Percentiles rank a stretch among this genome's conserved stretches.
Evolutionary conservation across 2,797 vertebrate genomes (phyloP).

Genomic region (Manis javanica): DNA sequence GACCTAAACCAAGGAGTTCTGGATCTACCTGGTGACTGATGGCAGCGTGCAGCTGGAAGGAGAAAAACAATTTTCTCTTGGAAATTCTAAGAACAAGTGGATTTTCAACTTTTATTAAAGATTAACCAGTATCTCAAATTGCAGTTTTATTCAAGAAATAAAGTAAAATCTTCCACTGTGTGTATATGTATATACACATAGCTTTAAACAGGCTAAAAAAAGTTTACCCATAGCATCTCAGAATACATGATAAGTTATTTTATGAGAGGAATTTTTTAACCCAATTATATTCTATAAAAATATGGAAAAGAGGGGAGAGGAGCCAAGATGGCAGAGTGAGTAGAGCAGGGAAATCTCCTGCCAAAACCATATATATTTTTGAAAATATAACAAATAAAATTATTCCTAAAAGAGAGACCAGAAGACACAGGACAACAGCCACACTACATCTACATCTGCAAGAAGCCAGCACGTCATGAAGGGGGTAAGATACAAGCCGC

Average conservation of each 20-base stretch:
- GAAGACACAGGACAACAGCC: too few relatives aligned
- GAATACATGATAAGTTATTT: not conserved
- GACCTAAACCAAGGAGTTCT: constrained; percentile 94
- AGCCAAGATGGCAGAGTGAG: too few relatives aligned
- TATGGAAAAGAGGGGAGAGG: not conserved
- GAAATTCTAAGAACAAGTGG: not conserved
- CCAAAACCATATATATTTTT: too few relatives aligned
- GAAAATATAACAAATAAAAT: too few relatives aligned
- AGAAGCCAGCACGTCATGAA: too few relatives aligned
- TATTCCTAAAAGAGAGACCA: too few relatives aligned
- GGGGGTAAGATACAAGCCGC: too few relatives aligned
- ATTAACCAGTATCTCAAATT: not conserved
- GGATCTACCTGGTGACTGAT: constrained; percentile 98
- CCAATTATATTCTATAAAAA: not conserved
- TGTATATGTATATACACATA: too few relatives aligned
- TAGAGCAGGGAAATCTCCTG: too few relatives aligned
- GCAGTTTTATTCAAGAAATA: not conserved
- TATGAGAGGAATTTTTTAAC: not conserved
- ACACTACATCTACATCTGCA: too few relatives aligned
- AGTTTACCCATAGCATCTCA: not conserved
- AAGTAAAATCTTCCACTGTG: not conserved
- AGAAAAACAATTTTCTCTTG: constrained; percentile 50
- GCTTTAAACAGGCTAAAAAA: not conserved
- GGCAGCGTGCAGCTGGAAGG: constrained; percentile 94
- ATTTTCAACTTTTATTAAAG: constrained; percentile 15